Base-by-base conservation (phyloP, 2,113 vertebrate genomes). In the Agapornis roseicollis region DNA sequence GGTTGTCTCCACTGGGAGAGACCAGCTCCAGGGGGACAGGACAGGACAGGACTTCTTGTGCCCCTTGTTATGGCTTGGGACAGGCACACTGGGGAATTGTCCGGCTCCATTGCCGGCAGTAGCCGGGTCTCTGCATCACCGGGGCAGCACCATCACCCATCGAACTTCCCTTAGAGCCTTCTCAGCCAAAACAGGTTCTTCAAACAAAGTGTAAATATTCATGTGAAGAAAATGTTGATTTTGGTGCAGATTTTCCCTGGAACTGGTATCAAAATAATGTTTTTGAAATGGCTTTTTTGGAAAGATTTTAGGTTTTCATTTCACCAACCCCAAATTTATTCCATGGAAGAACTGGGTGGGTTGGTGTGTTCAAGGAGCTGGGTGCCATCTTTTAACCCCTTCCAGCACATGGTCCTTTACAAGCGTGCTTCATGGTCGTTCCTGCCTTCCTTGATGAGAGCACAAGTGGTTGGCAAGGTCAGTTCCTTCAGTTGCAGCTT, bases 191-290 rank as follows among this genome's bases (percentile, higher is more conserved):
- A 95, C 88, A 88, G 81, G 82, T 89, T 89, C 93, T 64, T 93
- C 81, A 82, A 89, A 82, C 78, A 29, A 69, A 82, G 39, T 88
- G 85, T 94, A 95, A 96, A 94, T 95, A 95, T 96, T 96, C 85
- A 85, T 93, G 90, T 35, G 7, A 58, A 79, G 66, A 91, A 97
- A 96, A 95, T 88, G 85, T 72, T 68, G 85, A 49, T 93, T 94
- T 93, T 22, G 3, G 92, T 80, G 72, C 76, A 86, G 86, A 78
- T 91, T 92, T 93, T 90, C 94, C 92, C 53, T 92, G 85, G 92
- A 92, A 77, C 60, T 4, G 28, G 25, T 63, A 85, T 88, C 92
- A 93, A 94, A 93, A 92, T 72, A 82, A 85, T 69, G 68, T 56
- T 64, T 93, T 94, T 88, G 37, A 60, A 94, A 72, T 72, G 47